Percentiles rank a stretch among this genome's conserved stretches.
Conservation (phyloP, 2,113 vertebrate genomes). For the Microcebus ravelobensis region DNA sequence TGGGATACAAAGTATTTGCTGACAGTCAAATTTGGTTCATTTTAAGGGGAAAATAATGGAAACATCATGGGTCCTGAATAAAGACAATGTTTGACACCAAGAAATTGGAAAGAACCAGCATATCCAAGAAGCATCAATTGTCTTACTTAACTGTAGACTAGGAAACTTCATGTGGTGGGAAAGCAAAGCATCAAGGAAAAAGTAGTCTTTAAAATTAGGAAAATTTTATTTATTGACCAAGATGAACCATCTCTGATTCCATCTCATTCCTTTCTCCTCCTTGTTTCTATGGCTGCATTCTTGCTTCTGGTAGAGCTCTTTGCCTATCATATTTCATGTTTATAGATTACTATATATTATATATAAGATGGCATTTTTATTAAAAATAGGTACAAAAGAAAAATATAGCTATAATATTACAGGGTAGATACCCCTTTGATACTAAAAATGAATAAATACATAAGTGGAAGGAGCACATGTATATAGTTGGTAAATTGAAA, state of each 20-base stretch:
- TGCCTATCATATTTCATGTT: background rate
- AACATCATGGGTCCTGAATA: background rate
- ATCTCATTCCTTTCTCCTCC: background rate
- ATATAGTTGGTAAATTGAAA: background rate
- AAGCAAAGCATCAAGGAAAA: background rate
- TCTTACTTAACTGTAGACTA: background rate
- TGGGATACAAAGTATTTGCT: background rate
- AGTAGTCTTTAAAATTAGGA: background rate
- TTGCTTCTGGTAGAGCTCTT: background rate
- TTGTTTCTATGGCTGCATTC: rapidly evolving
- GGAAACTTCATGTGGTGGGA: background rate
- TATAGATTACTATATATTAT: background rate
- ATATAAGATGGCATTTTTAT: background rate
- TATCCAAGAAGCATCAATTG: background rate
- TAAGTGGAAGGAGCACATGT: background rate
- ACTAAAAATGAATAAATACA: background rate
- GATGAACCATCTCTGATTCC: background rate
- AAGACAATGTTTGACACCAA: background rate
- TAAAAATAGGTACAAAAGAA: background rate
- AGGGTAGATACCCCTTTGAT: background rate
- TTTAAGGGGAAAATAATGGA: background rate
- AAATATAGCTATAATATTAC: background rate
- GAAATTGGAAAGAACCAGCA: background rate
- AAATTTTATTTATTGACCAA: background rate
- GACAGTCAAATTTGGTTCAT: background rate